Base-by-base conservation (phyloP, 2,888 invertebrate species). In the Augochlorella aurata region DNA sequence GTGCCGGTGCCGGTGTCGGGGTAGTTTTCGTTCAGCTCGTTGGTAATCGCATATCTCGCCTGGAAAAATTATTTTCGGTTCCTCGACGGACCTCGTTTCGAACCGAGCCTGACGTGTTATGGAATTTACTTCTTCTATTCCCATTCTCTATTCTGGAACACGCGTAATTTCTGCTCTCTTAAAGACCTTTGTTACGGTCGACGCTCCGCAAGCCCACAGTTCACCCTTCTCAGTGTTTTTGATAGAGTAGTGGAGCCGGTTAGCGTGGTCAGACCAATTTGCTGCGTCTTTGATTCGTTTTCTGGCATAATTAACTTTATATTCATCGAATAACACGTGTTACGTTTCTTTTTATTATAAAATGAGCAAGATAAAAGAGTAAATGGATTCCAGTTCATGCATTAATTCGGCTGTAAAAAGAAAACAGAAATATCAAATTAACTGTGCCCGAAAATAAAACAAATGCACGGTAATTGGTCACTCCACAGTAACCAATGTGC, bases 1-100 rank as follows among this genome's bases (percentile, higher is more conserved):
- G 54, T 63, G 79, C n/a, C n/a, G n/a, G 61, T 0, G 70, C 12
- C 49, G 65, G 54, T 63, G 79, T 71, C 74, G 72, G 87, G 81
- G 82, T 85, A 78, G 85, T 87, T 88, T 87, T 87, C 88, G 82
- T 79, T 83, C 85, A 82, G 88, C 83, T 79, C 86, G 78, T 80
- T 83, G 76, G 80, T 88, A 83, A 83, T 84, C 88, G 86, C 78
- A 38, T 79, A 87, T 82, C 78, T 87, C 74, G 75, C 65, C 58
- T 38, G 74, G 71, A 74, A 85, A 84, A 87, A 87, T 84, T 81
- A 81, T 83, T 85, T 87, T 68, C 66, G 61, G 70, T 44, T 58
- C 63, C 61, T 49, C 74, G 69, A 50, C 65, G 16, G 38, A 67
- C 74, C 54, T 58, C 69, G 58, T 70, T 65, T 52, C 29, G n/a